Percentiles rank a stretch among this genome's conserved stretches.
Evolutionary conservation across 92 coral and sea anemone species (phyloP).

Genomic region (Metridium senile): DNA sequence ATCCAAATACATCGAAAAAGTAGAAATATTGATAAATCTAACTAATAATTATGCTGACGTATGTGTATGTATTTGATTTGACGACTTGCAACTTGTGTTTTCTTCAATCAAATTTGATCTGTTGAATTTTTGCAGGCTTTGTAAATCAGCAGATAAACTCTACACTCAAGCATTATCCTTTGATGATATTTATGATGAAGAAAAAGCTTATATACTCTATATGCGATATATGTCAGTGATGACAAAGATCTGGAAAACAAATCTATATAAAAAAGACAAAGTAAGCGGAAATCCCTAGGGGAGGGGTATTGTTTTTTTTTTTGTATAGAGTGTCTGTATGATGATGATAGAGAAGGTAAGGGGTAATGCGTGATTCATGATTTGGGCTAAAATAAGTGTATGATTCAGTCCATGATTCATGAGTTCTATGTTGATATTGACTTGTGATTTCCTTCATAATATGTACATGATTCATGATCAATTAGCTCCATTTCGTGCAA

Average conservation of each 20-base stretch:
- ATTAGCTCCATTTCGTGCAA: no score
- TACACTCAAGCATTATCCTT: conserved; percentile 65
- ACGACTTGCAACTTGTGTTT: not conserved
- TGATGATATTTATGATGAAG: conserved; percentile 78
- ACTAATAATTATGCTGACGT: not conserved
- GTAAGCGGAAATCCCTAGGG: conserved; percentile 21
- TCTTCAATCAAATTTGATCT: not conserved
- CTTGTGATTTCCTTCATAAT: no score
- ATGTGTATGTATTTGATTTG: not conserved
- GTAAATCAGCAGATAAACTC: conserved; percentile 85
- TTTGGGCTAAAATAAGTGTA: no score
- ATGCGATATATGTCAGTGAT: conserved; percentile 81
- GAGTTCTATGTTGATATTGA: no score
- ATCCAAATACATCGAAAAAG: no score
- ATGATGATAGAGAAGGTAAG: no score
- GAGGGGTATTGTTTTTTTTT: not conserved
- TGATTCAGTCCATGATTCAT: no score
- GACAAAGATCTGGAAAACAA: conserved; percentile 59
- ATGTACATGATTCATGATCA: no score
- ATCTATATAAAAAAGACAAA: conserved; percentile 70
- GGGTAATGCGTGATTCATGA: no score
- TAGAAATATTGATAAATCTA: not conserved
- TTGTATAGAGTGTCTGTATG: not conserved
- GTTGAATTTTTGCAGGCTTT: conserved; percentile 41
- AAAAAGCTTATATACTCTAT: conserved; percentile 81